Evolutionary conservation across 2,797 vertebrate species (phyloP).

Genomic region (Macropus fuliginosus): DNA sequence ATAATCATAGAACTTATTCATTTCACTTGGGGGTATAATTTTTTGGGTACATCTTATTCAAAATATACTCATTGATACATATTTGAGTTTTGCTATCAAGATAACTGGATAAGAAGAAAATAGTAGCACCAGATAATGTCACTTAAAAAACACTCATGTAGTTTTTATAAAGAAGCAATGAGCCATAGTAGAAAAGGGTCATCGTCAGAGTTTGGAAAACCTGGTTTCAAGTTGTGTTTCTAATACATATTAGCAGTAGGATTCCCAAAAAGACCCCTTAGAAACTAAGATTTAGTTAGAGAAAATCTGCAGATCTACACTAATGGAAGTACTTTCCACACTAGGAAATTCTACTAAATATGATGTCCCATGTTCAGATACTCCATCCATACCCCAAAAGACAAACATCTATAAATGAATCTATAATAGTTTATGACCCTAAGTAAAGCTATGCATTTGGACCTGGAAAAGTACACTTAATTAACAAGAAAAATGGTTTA

Average conservation of each 20-base stretch:
- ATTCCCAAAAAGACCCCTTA: background rate
- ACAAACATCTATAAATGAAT: background rate
- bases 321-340: background rate
- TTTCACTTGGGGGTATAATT: background rate
- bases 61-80: background rate
- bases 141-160: background rate
- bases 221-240: background rate
- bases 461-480: constrained; percentile 41
- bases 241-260: background rate
- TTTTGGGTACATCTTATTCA: background rate
- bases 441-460: constrained; percentile 54
- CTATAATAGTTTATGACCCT: background rate
- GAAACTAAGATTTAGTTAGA: background rate
- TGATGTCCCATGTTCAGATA: background rate
- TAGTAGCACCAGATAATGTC: background rate
- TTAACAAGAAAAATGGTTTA: constrained; percentile 55
- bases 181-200: background rate
- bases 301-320: background rate
- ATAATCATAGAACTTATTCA: background rate
- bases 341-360: background rate
- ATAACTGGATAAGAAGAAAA: background rate
- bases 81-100: background rate
- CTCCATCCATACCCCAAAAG: background rate
- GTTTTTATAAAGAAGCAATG: background rate
- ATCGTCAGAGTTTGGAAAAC: background rate